Conservation (phyloP, 2,888 invertebrate genomes). For the Metopia argyrocephala region DNA sequence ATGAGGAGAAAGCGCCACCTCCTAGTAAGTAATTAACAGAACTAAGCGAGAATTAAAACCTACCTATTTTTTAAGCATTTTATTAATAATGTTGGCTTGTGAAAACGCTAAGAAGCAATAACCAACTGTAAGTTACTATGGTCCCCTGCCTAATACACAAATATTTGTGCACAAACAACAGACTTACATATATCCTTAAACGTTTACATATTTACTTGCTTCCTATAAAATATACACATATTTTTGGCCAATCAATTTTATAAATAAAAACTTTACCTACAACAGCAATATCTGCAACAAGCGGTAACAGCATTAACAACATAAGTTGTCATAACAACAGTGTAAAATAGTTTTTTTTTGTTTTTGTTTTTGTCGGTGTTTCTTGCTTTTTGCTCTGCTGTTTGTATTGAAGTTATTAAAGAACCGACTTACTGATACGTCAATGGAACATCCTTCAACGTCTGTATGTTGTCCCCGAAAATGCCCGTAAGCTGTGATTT, state of each 20-base stretch:
- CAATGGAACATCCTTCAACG: background rate
- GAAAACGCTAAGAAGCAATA: too few species aligned
- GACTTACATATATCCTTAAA: background rate
- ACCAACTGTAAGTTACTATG: too few species aligned
- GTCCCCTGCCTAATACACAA: constrained; percentile 6
- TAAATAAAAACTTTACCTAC: background rate
- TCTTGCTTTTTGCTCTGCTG: constrained; percentile 36
- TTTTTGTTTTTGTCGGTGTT: too few species aligned
- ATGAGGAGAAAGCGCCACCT: too few species aligned
- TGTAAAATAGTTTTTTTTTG: constrained; percentile 63
- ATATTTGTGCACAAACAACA: too few species aligned
- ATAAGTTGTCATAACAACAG: constrained; percentile 60
- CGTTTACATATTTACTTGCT: constrained; percentile 4
- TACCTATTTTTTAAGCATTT: too few species aligned
- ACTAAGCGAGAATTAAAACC: too few species aligned
- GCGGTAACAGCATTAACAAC: background rate
- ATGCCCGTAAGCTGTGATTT: constrained; percentile 52
- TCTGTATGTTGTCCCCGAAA: constrained; percentile 34
- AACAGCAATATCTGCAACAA: background rate
- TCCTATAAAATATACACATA: constrained; percentile 6
- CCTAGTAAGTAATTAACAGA: too few species aligned
- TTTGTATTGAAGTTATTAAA: constrained; percentile 14
- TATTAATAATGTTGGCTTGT: too few species aligned
- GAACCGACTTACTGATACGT: background rate
- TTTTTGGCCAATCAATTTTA: constrained; percentile 49